Conservation (phyloP, 1,140 invertebrate genomes). For the Lucilia cuprina region DNA sequence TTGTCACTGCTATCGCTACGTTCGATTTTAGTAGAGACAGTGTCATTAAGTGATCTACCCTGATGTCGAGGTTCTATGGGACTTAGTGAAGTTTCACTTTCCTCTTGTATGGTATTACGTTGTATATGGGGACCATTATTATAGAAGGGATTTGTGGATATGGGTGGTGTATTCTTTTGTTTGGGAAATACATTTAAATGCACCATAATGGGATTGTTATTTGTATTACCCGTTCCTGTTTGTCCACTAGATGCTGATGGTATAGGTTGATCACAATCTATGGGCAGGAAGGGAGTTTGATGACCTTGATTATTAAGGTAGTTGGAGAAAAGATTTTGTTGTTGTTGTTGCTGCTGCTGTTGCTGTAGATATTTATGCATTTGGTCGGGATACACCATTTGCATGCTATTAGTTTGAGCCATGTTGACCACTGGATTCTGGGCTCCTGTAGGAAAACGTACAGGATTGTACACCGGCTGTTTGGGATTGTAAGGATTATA, state of each 20-base stretch:
- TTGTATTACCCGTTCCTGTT: background rate
- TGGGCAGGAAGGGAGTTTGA: constrained; percentile 36
- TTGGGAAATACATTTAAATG: constrained; percentile 58
- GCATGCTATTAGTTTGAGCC: constrained; percentile 41
- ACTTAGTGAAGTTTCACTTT: constrained; percentile 10
- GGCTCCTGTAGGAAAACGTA: constrained; percentile 10
- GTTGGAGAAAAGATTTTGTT: background rate
- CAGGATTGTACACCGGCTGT: constrained; percentile 44
- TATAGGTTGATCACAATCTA: constrained; percentile 19
- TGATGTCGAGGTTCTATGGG: constrained; percentile 52
- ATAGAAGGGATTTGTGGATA: constrained; percentile 57
- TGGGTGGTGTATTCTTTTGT: constrained; percentile 45
- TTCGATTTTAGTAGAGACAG: constrained; percentile 43
- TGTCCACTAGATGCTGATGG: background rate
- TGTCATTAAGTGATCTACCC: background rate
- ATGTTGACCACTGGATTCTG: constrained; percentile 30
- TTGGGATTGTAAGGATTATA: constrained; percentile 39
- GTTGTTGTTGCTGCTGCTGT: constrained; percentile 40
- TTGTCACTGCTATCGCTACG: constrained; percentile 48
- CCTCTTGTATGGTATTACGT: constrained; percentile 36
- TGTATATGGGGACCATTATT: constrained; percentile 44
- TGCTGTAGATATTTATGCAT: constrained; percentile 43
- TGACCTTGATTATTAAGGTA: constrained; percentile 17
- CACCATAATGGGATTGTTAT: constrained; percentile 52
- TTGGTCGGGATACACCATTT: constrained; percentile 49